A percentile compares a stretch with the other conserved stretches of the same genome.
Evolutionary conservation across 2,888 invertebrate species (phyloP).

Genomic region (Hydrotaea diabolus): DNA sequence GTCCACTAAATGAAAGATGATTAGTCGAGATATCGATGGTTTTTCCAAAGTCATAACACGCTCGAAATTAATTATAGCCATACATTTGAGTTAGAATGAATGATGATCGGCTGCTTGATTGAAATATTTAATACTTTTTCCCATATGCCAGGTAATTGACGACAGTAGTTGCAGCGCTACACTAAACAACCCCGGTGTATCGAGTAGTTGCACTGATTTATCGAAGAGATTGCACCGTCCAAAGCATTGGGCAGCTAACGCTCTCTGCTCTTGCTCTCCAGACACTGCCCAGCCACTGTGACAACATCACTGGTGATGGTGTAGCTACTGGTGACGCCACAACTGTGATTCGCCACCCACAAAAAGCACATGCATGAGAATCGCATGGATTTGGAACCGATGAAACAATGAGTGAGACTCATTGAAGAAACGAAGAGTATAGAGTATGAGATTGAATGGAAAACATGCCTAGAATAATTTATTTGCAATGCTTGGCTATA

Average conservation of each 20-base stretch:
- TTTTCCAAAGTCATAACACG: constrained; percentile 64
- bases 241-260: not conserved
- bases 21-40: constrained; percentile 54
- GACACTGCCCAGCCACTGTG: constrained; percentile 23
- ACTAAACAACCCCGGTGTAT: not conserved
- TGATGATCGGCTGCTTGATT: constrained; percentile 25
- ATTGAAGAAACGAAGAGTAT: constrained; percentile 37
- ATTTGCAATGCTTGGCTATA: constrained; percentile 60
- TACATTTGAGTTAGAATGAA: constrained; percentile 37
- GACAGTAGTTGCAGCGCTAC: not conserved
- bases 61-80: constrained; percentile 61
- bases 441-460: constrained; percentile 21
- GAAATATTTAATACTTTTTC: constrained; percentile 31
- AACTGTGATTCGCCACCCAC: constrained; percentile 3
- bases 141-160: not conserved
- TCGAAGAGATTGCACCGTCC: not conserved
- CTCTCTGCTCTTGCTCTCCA: not conserved
- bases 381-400: constrained; percentile 26
- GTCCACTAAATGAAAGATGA: constrained; percentile 45
- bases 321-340: constrained; percentile 49
- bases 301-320: constrained; percentile 19
- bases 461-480: constrained; percentile 62
- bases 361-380: constrained; percentile 37
- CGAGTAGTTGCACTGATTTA: not conserved
- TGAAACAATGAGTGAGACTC: constrained; percentile 42